Percentiles rank a stretch among this genome's conserved stretches.
Evolutionary conservation across 1,140 invertebrate genomes (phyloP).

Genomic region (Teleopsis dalmanni): DNA sequence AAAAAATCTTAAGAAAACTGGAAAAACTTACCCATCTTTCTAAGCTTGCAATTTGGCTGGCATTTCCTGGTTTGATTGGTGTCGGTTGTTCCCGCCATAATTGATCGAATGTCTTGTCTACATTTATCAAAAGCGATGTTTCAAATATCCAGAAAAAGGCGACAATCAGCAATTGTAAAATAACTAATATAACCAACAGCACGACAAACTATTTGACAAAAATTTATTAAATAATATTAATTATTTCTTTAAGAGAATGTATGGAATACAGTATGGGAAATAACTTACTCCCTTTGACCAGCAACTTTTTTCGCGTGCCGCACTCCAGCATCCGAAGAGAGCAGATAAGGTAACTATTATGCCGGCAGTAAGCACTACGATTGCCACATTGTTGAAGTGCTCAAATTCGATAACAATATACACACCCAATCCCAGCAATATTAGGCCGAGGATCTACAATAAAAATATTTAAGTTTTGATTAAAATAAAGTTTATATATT

Average conservation of each 20-base stretch:
- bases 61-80: constrained; percentile 35
- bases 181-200: constrained; percentile 22
- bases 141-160: constrained; percentile 36
- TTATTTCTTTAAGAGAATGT: not conserved
- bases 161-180: constrained; percentile 25
- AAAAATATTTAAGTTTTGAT: constrained; percentile 3
- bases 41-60: constrained; percentile 31
- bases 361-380: constrained; percentile 25
- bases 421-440: constrained; percentile 24
- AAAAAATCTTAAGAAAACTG: not conserved
- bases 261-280: not conserved
- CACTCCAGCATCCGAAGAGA: constrained; percentile 27
- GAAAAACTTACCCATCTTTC: constrained; percentile 34
- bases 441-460: constrained; percentile 28
- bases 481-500: constrained; percentile 6
- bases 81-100: constrained; percentile 31
- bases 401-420: constrained; percentile 30
- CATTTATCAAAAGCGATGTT: constrained; percentile 31
- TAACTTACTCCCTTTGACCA: constrained; percentile 24
- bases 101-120: constrained; percentile 31
- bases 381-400: constrained; percentile 28
- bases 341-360: constrained; percentile 20
- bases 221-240: not conserved
- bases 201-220: constrained; percentile 20
- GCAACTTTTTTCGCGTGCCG: constrained; percentile 30